These are phyloP conservation scores for Phaethon lepturus DNA, from an alignment of 2,113 vertebrate genomes.

Conservation along the genomic window DNA sequence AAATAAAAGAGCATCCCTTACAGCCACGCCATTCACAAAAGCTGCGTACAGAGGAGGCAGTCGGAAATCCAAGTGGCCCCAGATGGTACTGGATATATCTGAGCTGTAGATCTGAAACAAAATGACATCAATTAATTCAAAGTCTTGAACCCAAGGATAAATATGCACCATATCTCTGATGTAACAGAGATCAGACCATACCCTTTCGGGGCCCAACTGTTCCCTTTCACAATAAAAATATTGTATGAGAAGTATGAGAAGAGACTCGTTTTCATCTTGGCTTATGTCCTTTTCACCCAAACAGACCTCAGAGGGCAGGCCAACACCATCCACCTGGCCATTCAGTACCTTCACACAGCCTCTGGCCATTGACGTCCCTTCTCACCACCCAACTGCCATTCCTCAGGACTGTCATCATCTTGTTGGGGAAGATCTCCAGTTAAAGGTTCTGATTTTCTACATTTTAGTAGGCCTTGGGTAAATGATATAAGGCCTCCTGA, in stretches of 20 bases:
- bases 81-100: conserved; percentile 81
- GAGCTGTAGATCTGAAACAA: conserved; percentile 81
- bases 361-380: not conserved
- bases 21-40: conserved; percentile 92
- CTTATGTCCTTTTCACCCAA: not conserved
- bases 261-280: not conserved
- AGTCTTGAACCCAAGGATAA: not conserved
- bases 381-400: accelerated
- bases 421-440: not conserved
- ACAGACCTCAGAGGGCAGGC: not conserved
- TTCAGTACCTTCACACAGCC: not conserved
- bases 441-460: not conserved
- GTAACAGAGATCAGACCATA: not conserved
- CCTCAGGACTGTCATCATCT: not conserved
- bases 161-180: accelerated
- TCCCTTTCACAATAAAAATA: not conserved
- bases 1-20: conserved; percentile 74
- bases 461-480: not conserved
- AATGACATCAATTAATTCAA: conserved; percentile 1
- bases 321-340: not conserved
- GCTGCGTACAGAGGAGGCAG: conserved; percentile 87
- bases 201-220: not conserved
- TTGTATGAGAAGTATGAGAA: not conserved
- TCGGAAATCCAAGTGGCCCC: conserved; percentile 79
- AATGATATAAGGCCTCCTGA: not conserved